Evolutionary conservation across 1,140 invertebrate species (phyloP).

Genomic region (Scaptomyza hsui): DNA sequence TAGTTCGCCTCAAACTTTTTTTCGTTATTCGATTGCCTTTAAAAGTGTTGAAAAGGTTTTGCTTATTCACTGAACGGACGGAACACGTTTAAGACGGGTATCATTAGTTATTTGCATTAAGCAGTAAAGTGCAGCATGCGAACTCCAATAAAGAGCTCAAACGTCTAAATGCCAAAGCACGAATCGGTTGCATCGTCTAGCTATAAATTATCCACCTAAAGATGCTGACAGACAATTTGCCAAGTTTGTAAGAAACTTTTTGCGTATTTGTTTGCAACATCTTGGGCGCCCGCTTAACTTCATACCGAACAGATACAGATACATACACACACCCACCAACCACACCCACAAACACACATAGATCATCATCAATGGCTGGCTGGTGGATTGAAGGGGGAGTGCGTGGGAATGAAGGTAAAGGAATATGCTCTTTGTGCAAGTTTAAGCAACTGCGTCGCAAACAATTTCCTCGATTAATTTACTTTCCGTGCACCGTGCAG

Average conservation of each 20-base stretch:
- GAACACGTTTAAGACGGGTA: neutral
- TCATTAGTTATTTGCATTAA: constrained; percentile 27
- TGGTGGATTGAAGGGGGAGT: too few relatives aligned
- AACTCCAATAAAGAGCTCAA: constrained; percentile 11
- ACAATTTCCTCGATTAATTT: constrained; percentile 83
- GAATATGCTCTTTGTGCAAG: constrained; percentile 67
- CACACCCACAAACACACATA: constrained; percentile 31
- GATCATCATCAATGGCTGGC: constrained; percentile 14
- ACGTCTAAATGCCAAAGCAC: constrained; percentile 8
- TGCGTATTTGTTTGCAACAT: constrained; percentile 57
- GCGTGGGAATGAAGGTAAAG: neutral
- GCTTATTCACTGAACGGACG: too few relatives aligned
- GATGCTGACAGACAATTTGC: constrained; percentile 72
- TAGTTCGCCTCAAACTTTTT: too few relatives aligned
- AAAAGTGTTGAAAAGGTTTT: neutral
- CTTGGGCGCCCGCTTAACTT: constrained; percentile 26
- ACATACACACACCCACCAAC: constrained; percentile 3
- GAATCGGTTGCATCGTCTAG: constrained; percentile 26
- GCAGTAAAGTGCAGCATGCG: constrained; percentile 21
- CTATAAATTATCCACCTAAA: constrained; percentile 52
- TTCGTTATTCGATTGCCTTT: neutral
- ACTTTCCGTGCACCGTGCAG: constrained; percentile 62
- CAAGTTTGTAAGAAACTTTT: constrained; percentile 62
- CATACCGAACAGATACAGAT: constrained; percentile 15
- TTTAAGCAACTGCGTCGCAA: constrained; percentile 75